Conservation (phyloP, 2,113 vertebrate species). For the Mugil cephalus region DNA sequence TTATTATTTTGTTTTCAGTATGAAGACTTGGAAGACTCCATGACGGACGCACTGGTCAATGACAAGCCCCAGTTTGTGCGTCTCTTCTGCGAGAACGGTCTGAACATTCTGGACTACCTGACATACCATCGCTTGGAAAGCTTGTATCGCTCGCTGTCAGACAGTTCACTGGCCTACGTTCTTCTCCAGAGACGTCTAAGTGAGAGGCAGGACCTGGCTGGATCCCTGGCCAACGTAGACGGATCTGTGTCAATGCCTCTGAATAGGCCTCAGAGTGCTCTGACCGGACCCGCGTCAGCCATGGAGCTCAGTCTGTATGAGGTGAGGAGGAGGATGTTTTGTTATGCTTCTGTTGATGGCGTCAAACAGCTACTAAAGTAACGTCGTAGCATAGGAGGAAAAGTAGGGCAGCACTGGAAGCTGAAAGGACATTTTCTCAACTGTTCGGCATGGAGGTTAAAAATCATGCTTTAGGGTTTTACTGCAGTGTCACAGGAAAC, state of each 20-base stretch:
- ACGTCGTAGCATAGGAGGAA: no score
- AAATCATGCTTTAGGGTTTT: no score
- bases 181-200: slow-evolving; percentile 81
- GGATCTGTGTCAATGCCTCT: not conserved
- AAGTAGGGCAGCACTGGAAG: no score
- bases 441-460: no score
- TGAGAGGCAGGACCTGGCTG: slow-evolving; percentile 35
- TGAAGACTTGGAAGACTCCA: slow-evolving; percentile 86
- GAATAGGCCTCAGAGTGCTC: not conserved
- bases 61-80: slow-evolving; percentile 90
- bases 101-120: slow-evolving; percentile 87
- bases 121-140: slow-evolving; percentile 82
- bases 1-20: slow-evolving; percentile 62
- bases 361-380: no score
- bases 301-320: slow-evolving; percentile 74
- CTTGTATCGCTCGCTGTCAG: slow-evolving; percentile 82
- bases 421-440: no score
- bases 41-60: slow-evolving; percentile 89
- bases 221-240: not conserved
- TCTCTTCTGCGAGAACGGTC: slow-evolving; percentile 88
- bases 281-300: not conserved
- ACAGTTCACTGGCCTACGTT: slow-evolving; percentile 74
- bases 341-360: no score
- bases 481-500: no score
- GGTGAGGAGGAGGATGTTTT: slow-evolving; percentile 62